Evolutionary conservation across 2,888 invertebrate genomes (phyloP).

Genomic region (Mythimna ferrago): DNA sequence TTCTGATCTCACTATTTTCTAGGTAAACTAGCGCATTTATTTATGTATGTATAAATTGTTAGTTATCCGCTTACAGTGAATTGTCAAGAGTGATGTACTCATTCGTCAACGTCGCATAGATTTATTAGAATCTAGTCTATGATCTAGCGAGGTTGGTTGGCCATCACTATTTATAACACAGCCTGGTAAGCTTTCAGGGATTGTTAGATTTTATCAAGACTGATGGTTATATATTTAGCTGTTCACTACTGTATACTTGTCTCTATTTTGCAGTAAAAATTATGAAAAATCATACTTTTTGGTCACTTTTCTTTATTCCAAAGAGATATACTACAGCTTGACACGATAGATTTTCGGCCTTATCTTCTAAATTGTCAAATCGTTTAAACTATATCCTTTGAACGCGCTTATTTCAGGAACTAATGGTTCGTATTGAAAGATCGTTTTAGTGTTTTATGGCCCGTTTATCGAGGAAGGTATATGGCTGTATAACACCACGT

Average conservation of each 20-base stretch:
- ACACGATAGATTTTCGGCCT: too few relatives aligned
- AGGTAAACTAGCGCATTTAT: not conserved
- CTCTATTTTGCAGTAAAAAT: not conserved
- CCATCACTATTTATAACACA: constrained; percentile 27
- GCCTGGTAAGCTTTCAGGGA: not conserved
- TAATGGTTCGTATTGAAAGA: too few relatives aligned
- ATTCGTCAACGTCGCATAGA: constrained; percentile 38
- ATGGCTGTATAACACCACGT: too few relatives aligned
- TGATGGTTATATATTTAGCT: not conserved
- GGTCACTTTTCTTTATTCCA: too few relatives aligned
- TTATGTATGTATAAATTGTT: not conserved
- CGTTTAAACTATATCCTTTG: too few relatives aligned
- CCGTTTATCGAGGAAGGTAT: too few relatives aligned
- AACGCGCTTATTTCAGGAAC: too few relatives aligned
- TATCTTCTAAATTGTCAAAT: too few relatives aligned
- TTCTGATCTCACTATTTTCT: constrained; percentile 21
- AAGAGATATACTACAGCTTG: too few relatives aligned
- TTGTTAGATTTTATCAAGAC: not conserved
- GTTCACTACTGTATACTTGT: not conserved
- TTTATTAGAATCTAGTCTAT: constrained; percentile 27
- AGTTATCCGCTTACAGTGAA: constrained; percentile 14
- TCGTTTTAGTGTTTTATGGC: too few relatives aligned
- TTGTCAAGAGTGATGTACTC: constrained; percentile 2
- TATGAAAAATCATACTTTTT: not conserved
- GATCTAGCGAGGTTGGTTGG: constrained; percentile 21